These are phyloP conservation scores for Coregonus clupeaformis DNA, from an alignment of 2,113 vertebrate genomes.

Conservation along the genomic window DNA sequence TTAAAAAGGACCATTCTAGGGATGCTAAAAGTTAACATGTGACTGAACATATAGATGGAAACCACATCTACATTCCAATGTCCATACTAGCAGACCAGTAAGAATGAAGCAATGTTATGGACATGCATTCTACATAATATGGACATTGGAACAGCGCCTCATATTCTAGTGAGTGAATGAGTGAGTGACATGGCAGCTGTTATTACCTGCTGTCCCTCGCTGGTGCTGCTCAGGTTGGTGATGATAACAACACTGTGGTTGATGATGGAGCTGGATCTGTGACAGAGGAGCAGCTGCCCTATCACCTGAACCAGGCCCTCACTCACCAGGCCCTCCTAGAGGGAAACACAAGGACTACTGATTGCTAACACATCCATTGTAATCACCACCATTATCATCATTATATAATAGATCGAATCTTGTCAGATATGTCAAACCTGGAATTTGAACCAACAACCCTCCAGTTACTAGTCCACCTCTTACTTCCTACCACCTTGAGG, in stretches of 20 bases:
- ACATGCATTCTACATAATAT: too few species aligned
- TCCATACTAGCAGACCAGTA: too few species aligned
- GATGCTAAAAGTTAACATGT: background rate
- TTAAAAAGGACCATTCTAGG: background rate
- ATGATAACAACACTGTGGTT: slow-evolving; percentile 69
- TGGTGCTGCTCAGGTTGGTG: slow-evolving; percentile 60
- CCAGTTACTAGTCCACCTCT: too few species aligned
- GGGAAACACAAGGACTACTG: background rate
- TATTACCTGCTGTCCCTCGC: slow-evolving; percentile 55
- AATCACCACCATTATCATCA: background rate
- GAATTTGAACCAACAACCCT: too few species aligned
- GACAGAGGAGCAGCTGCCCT: slow-evolving; percentile 60
- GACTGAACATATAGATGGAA: background rate
- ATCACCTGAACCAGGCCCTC: slow-evolving; percentile 70
- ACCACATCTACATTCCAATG: too few species aligned
- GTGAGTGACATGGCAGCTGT: too few species aligned
- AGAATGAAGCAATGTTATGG: too few species aligned
- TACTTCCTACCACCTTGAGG: background rate
- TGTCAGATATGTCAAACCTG: background rate
- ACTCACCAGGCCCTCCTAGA: slow-evolving; percentile 67
- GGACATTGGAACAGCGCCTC: background rate
- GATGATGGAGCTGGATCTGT: slow-evolving; percentile 58
- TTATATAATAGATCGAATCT: background rate
- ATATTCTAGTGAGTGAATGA: background rate
- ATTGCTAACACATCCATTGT: too few species aligned